phyloP scores from a whole-genome alignment of 53 echinoderm and acorn worm genomes.

The Actinopyga echinites region DNA sequence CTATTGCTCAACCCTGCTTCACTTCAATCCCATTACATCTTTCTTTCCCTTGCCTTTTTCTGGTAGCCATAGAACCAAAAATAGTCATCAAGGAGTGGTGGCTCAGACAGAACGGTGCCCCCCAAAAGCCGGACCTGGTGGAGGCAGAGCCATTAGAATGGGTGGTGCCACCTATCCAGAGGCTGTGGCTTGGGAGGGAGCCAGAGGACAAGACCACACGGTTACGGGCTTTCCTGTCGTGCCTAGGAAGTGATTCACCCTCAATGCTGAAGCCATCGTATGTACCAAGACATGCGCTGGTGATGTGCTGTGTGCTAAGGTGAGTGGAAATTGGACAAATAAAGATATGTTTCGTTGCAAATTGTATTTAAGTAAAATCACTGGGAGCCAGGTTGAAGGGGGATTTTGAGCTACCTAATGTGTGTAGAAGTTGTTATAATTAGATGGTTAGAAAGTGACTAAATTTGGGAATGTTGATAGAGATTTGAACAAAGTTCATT shows the following conservation, averaged over 20 bases:
- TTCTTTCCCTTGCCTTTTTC: too few relatives aligned
- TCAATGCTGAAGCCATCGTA: slow-evolving; percentile 94
- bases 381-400: too few relatives aligned
- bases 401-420: too few relatives aligned
- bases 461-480: too few relatives aligned
- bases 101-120: slow-evolving; percentile 78
- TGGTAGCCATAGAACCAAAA: slow-evolving; percentile 40
- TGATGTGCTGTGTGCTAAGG: slow-evolving; percentile 96
- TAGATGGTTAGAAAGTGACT: too few relatives aligned
- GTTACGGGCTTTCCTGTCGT: slow-evolving; percentile 92
- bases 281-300: slow-evolving; percentile 93
- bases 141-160: slow-evolving; percentile 81
- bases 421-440: too few relatives aligned
- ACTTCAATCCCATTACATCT: too few relatives aligned
- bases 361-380: too few relatives aligned
- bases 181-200: slow-evolving; percentile 90
- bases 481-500: too few relatives aligned
- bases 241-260: slow-evolving; percentile 90
- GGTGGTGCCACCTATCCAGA: slow-evolving; percentile 81
- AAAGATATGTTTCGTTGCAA: too few relatives aligned
- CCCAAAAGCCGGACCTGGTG: slow-evolving; percentile 92
- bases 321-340: slow-evolving; percentile 10
- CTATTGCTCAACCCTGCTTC: too few relatives aligned
- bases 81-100: slow-evolving; percentile 94
- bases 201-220: slow-evolving; percentile 89